These are phyloP conservation scores for Lutraria lutraria DNA, from an alignment of 2,888 invertebrate species.

Conservation along the genomic window DNA sequence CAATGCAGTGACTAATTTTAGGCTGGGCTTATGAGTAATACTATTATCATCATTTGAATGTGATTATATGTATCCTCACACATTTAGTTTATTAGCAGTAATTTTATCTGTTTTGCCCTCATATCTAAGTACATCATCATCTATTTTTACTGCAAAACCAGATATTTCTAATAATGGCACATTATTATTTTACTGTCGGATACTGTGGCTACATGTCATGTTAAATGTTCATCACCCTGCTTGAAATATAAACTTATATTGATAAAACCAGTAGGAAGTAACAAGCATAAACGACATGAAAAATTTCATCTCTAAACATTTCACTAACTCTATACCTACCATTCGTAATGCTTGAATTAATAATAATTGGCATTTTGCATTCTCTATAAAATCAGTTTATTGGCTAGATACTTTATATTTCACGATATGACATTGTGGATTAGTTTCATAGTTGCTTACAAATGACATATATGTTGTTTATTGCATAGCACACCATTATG, in stretches of 20 bases:
- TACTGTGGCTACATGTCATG: constrained; percentile 22
- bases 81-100: constrained; percentile 11
- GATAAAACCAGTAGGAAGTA: constrained; percentile 8
- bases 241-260: constrained; percentile 22
- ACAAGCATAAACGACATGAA: constrained; percentile 20
- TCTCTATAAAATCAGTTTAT: constrained; percentile 46
- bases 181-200: constrained; percentile 24
- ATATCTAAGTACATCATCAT: not conserved
- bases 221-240: constrained; percentile 20
- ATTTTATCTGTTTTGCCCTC: not conserved
- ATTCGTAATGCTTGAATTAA: constrained; percentile 37
- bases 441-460: constrained; percentile 30
- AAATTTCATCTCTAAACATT: constrained; percentile 4
- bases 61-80: not conserved
- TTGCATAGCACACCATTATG: constrained; percentile 15
- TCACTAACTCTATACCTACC: not conserved
- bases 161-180: constrained; percentile 27
- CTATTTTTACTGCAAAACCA: not conserved
- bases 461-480: constrained; percentile 2
- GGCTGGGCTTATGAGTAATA: not conserved
- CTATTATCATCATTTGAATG: not conserved
- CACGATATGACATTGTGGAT: constrained; percentile 35
- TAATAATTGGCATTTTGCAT: constrained; percentile 48
- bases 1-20: not conserved
- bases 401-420: constrained; percentile 38